These are phyloP conservation scores for Pasiphila rectangulata DNA, from an alignment of 2,888 invertebrate species.

Conservation along the genomic window DNA sequence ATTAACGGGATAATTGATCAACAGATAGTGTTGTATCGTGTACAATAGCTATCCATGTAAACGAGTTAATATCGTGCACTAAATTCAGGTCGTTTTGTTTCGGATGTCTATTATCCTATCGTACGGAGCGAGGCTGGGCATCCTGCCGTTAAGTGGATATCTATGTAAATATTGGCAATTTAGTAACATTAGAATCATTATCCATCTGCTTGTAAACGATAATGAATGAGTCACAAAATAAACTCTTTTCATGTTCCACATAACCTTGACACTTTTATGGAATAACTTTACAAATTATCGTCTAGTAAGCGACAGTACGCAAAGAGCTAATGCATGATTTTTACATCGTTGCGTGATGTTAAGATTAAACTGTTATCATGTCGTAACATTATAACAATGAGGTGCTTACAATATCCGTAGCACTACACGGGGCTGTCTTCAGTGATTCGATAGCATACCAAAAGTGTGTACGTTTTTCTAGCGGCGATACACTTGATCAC, in stretches of 20 bases:
- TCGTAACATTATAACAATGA: constrained; percentile 63
- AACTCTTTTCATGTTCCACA: constrained; percentile 42
- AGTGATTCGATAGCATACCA: constrained; percentile 64
- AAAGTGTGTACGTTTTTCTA: constrained; percentile 36
- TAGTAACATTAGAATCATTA: constrained; percentile 3
- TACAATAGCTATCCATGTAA: constrained; percentile 16
- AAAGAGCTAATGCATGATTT: constrained; percentile 71
- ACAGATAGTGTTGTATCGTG: constrained; percentile 25
- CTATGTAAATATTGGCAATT: constrained; percentile 4
- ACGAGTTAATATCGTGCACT: constrained; percentile 4
- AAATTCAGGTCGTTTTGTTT: constrained; percentile 6
- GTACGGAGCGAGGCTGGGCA: neutral
- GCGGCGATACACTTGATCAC: constrained; percentile 37
- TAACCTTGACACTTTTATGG: constrained; percentile 53
- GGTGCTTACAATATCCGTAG: constrained; percentile 44
- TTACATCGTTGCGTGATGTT: constrained; percentile 66
- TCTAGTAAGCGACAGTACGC: constrained; percentile 43
- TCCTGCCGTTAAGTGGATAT: constrained; percentile 1
- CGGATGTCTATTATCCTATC: constrained; percentile 1
- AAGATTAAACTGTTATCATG: constrained; percentile 75
- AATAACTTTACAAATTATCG: constrained; percentile 46
- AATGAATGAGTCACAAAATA: constrained; percentile 33
- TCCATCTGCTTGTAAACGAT: constrained; percentile 19
- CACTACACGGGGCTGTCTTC: constrained; percentile 35
- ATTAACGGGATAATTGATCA: constrained; percentile 33